Conservation (phyloP, 1,140 invertebrate species). For the Drepana arcuata region DNA sequence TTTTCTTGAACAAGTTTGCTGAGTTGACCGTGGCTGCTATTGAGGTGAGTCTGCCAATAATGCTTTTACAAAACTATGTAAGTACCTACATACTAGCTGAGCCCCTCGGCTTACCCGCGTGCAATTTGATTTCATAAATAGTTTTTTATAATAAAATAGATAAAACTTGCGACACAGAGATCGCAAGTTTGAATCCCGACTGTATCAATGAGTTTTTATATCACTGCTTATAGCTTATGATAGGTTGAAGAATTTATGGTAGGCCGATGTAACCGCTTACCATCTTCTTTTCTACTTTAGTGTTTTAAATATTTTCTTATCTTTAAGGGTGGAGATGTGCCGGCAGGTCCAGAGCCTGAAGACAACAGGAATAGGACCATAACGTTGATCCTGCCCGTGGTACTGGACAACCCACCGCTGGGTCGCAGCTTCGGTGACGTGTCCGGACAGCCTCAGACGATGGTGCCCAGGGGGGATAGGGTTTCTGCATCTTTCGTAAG, state of each 20-base stretch:
- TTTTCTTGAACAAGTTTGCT: slow-evolving; percentile 85
- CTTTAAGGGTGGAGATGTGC: slow-evolving; percentile 26
- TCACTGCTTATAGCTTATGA: no score
- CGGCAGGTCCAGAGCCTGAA: slow-evolving; percentile 28
- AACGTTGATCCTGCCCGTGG: slow-evolving; percentile 35
- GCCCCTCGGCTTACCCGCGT: no score
- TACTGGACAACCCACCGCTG: slow-evolving; percentile 24
- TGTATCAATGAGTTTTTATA: no score
- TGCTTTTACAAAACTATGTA: neutral
- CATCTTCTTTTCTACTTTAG: neutral
- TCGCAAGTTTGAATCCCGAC: no score
- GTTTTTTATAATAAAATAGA: no score
- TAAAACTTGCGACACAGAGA: no score
- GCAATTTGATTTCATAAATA: no score
- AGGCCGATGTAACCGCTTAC: neutral
- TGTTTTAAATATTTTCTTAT: neutral
- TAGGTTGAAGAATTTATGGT: no score
- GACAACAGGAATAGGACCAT: slow-evolving; percentile 30
- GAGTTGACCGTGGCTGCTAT: slow-evolving; percentile 78
- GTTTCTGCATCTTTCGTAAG: slow-evolving; percentile 44
- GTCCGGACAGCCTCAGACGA: slow-evolving; percentile 19
- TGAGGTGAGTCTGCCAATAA: slow-evolving; percentile 74
- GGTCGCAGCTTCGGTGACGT: slow-evolving; percentile 37
- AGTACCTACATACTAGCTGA: no score
- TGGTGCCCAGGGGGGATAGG: slow-evolving; percentile 23